phyloP scores from a whole-genome alignment of 2,888 invertebrate genomes.

The Dione vanillae region DNA sequence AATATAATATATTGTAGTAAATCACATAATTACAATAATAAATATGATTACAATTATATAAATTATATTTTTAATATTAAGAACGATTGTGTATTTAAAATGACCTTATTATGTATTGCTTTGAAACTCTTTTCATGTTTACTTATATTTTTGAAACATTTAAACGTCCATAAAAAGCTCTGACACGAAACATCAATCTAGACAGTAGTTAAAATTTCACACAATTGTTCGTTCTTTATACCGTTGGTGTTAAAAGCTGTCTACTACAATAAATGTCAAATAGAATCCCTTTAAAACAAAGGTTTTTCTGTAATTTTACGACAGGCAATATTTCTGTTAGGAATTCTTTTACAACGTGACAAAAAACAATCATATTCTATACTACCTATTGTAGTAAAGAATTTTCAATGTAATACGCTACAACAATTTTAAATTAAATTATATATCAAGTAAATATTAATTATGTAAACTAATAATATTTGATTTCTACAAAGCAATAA shows the following conservation, averaged over 20 bases:
- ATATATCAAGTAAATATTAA: not conserved
- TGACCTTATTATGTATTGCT: no score
- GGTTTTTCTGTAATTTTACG: conserved; percentile 65
- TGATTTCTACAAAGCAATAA: not conserved
- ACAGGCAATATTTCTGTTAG: conserved; percentile 59
- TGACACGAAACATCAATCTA: not conserved
- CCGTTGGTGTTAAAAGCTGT: conserved; percentile 60
- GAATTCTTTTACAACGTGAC: conserved; percentile 42
- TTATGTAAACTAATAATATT: not conserved
- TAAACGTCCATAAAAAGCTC: not conserved
- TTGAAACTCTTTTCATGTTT: no score
- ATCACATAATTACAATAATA: no score
- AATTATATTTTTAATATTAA: no score
- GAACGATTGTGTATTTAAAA: no score
- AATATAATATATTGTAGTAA: no score
- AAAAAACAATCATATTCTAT: conserved; percentile 45
- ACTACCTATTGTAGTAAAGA: conserved; percentile 36
- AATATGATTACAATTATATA: no score
- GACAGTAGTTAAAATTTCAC: conserved; percentile 49
- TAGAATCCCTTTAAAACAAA: conserved; percentile 64
- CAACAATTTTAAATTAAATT: not conserved
- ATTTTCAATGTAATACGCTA: conserved; percentile 8
- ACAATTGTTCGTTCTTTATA: conserved; percentile 59
- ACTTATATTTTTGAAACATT: no score
- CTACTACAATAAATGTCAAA: conserved; percentile 62